Percentiles rank a stretch among this genome's conserved stretches.
Conservation (phyloP, 2,888 invertebrate genomes). For the Diarsia mendica region DNA sequence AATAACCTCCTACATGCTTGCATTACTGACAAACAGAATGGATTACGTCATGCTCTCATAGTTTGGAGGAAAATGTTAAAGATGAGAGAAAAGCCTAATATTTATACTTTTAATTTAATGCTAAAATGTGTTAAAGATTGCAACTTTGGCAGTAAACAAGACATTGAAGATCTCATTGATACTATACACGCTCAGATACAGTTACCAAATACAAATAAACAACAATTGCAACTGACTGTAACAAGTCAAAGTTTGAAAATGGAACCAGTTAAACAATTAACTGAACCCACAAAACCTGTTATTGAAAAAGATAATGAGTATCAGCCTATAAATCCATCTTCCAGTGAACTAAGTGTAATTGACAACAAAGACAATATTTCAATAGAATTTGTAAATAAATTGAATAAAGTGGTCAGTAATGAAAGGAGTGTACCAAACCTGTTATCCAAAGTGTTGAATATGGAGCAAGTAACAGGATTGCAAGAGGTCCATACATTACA, state of each 20-base stretch:
- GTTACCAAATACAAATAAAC: slow-evolving; percentile 29
- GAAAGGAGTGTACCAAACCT: slow-evolving; percentile 91
- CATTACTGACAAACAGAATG: slow-evolving; percentile 94
- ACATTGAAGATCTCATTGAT: slow-evolving; percentile 88
- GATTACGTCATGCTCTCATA: slow-evolving; percentile 94
- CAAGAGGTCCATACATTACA: slow-evolving; percentile 90
- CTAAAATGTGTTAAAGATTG: slow-evolving; percentile 95
- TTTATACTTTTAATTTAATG: slow-evolving; percentile 95
- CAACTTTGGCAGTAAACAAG: slow-evolving; percentile 92
- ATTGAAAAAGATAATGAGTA: not conserved
- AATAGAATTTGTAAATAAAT: slow-evolving; percentile 69
- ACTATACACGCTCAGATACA: slow-evolving; percentile 76
- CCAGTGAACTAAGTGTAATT: slow-evolving; percentile 32
- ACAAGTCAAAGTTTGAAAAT: slow-evolving; percentile 13
- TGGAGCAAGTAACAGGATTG: slow-evolving; percentile 91
- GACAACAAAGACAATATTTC: slow-evolving; percentile 56
- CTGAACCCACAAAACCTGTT: slow-evolving; percentile 22
- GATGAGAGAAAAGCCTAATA: slow-evolving; percentile 92
- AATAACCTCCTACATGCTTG: slow-evolving; percentile 96
- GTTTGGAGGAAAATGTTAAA: slow-evolving; percentile 96
- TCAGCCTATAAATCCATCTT: not conserved
- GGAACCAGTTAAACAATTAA: slow-evolving; percentile 44
- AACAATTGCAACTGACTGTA: slow-evolving; percentile 32
- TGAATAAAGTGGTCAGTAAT: slow-evolving; percentile 53
- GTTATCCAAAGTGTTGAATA: slow-evolving; percentile 90